Evolutionary conservation across 1,140 invertebrate species (phyloP), one percentile per base, ranked within the genome.

Genomic region (Asbolus verrucosus): DNA sequence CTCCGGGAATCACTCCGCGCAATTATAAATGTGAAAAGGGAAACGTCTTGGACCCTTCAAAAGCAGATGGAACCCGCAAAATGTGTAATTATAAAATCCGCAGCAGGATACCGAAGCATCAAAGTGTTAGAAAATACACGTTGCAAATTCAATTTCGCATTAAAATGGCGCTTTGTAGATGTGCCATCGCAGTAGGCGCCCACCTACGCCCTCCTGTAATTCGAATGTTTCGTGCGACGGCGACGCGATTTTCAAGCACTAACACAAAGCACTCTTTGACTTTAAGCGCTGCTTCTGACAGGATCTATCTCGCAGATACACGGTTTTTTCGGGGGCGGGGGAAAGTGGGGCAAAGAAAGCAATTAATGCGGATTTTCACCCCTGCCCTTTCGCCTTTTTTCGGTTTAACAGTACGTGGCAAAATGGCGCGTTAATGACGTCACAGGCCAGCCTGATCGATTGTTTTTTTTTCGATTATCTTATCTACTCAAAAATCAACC

Each of bases 61-160:
- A 76, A 69, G 43, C 69, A 71, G 69, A 67, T 59, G 63, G 41
- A 66, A 50, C 61, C 43, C 33, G 38, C 69, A 67, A 27, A 71
- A 71, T 43, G 67, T 65, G 72, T 75, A 75, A 77, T 77, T 77
- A 77, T 75, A 72, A 75, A 74, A 77, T 72, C 75, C 66, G 67
- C 75, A 71, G 69, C 75, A 67, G 75, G 75, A 77, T 71, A 65
- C 74, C 72, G 71, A 71, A 72, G 69, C 75, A 73, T 75, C 74
- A 75, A 75, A 75, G 75, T 73, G 70, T 73, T 72, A 73, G 67
- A 74, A 76, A 74, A 72, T 76, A 71, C 71, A 62, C 74, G 69
- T 72, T 67, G 65, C 62, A 73, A 76, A 77, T 73, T 76, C 74
- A 77, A 77, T 77, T 77, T 77, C 65, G 54, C 39, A 72, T 75